phyloP scores from a whole-genome alignment of 2,888 invertebrate species.

The Aphrophora alni region DNA sequence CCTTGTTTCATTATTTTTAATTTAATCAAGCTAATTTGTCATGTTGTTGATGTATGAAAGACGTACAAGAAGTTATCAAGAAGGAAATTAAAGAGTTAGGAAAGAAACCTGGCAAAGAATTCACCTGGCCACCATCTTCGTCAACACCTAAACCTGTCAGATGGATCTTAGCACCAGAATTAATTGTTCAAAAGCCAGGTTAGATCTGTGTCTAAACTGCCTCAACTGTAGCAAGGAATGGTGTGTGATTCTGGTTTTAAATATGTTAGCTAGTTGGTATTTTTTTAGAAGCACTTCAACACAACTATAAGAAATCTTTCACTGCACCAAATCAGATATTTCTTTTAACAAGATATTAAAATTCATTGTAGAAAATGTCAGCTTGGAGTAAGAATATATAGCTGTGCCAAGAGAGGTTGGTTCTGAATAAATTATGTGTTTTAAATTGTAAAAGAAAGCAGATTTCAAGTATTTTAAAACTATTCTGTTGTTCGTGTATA shows the following conservation, averaged over 20 bases:
- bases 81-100: constrained; percentile 31
- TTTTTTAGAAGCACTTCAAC: background rate
- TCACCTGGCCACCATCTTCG: constrained; percentile 20
- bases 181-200: constrained; percentile 16
- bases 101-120: constrained; percentile 26
- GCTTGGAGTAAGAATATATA: too few species aligned
- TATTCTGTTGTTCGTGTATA: too few species aligned
- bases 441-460: too few species aligned
- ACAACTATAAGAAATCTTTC: too few species aligned
- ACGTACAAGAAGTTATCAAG: constrained; percentile 22
- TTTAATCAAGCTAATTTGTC: background rate
- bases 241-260: background rate
- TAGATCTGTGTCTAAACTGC: constrained; percentile 15
- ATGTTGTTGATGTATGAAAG: constrained; percentile 18
- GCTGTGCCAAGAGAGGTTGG: too few species aligned
- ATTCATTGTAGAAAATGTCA: too few species aligned
- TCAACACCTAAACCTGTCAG: constrained; percentile 11
- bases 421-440: too few species aligned
- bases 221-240: background rate
- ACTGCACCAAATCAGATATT: too few species aligned
- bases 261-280: background rate
- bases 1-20: too few species aligned
- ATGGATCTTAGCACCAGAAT: constrained; percentile 15
- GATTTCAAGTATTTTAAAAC: too few species aligned
- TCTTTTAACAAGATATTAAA: too few species aligned